Base-by-base conservation (phyloP, 2,113 vertebrate species). In the Mus spicilegus region DNA sequence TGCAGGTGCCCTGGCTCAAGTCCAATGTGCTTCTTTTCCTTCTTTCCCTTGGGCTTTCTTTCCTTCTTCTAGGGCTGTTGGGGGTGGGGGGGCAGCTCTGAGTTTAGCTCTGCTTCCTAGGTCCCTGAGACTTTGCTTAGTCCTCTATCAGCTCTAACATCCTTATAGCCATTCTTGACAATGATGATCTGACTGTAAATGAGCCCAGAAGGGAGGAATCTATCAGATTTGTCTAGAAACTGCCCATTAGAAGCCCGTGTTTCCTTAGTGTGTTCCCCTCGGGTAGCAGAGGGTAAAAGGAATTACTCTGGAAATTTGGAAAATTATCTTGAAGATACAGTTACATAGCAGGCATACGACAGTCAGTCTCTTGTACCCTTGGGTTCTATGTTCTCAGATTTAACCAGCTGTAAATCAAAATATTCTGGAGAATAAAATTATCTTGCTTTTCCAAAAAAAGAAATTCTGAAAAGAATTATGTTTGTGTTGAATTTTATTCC, bases 201-300 rank as follows among this genome's bases (percentile, higher is more conserved):
- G 75, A 33, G 46, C 36, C 46, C 69, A 30, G n/a, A 90, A 87
- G 26, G 56, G 58, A 76, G 19, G n/a, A 91, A n/a, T 10, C 49
- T 26, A 87, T 51, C 10, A 9, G 33, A 54, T 91, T 81, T 89
- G 30, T 95, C 86, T 92, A n/a, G 46, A 88, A 95, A 82, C 33
- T 61, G 36, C 80, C 80, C 76, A 49, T n/a, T 51, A 78, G 86
- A n/a, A 82, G 11, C 16, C 85, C 0, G 0, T 39, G 24, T 94
- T 95, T 94, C 78, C 81, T 96, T 77, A 88, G 19, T 73, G 30
- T 87, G 30, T 94, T 95, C 94, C 80, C 36, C 58, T 95, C 22
- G 33, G 26, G 22, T 72, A 73, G 63, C 33, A 70, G n/a, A 13
- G 13, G 1, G 13, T 89, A 54, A 7, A n/a, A 24, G 19, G 56